Evolutionary conservation across 92 coral and sea anemone species (phyloP), one percentile per base, ranked within the genome.

Genomic region (Epizoanthus fatuus): DNA sequence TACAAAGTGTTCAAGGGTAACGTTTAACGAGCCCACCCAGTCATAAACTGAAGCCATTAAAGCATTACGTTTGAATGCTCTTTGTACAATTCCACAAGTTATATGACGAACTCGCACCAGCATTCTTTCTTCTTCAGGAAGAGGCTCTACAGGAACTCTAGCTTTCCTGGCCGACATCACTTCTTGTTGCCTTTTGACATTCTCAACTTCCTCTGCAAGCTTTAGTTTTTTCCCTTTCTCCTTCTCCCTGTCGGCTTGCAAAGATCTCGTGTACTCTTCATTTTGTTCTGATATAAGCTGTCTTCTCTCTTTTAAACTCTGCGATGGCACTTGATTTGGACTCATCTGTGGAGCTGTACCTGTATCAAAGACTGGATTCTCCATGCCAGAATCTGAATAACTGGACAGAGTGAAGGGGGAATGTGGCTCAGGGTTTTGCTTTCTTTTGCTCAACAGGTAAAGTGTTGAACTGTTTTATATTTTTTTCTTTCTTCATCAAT

Each of bases 11-110:
- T 81, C 86, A 32, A 79, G 86, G 54, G 80, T 81, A 52, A 66
- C 42, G 81, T 66, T 64, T 32, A 81, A 66, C 65, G 86, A 81
- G 55, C 86, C 86, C 52, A 81, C 86, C 86, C 86, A 81, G 75
- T 81, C 86, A 81, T 69, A 68, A 20, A 81, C 63, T 81, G 77
- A 65, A 81, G 56, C 62, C 81, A 69, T 32, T 57, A 75, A 14
- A 75, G 63, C 47, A 45, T 75, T 44, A 45, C 22, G 66, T 13
- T 29, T 75, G 81, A 75, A 25, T 40, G 40, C 14, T 75, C 81
- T 75, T 75, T 75, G 12, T 7, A 55, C 67, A 32, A 51, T 45
- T 17, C 81, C 81, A 54, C 60, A 75, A 54, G 67, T 55, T 55
- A 35, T 20, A 75, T 55, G 80, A 19, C 67, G 67, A 25, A 63